Conservation (phyloP, 2,888 invertebrate species). For the Machimus rusticus region DNA sequence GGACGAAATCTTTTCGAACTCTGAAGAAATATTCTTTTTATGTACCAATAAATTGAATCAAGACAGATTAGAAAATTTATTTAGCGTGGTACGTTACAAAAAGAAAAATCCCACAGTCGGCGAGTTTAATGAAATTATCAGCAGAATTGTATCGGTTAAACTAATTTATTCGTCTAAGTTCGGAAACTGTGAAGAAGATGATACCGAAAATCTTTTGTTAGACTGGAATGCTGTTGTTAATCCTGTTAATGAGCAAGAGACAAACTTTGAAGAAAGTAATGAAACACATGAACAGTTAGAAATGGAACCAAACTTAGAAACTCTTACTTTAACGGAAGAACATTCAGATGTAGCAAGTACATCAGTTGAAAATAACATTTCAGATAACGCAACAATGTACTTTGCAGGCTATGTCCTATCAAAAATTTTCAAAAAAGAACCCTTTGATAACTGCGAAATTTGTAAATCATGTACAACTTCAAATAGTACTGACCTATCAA, state of each 20-base stretch:
- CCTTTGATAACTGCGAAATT: neutral
- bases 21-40: too few relatives aligned
- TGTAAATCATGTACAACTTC: neutral
- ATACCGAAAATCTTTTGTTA: neutral
- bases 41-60: too few relatives aligned
- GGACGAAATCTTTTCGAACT: neutral
- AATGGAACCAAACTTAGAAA: too few relatives aligned
- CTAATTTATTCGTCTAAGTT: neutral
- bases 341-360: neutral
- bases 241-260: neutral
- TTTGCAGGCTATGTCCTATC: neutral
- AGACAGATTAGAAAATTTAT: neutral
- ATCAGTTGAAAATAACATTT: neutral
- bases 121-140: neutral
- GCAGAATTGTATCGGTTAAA: too few relatives aligned
- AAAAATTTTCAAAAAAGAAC: neutral
- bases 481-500: neutral
- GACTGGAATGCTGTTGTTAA: neutral
- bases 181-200: neutral
- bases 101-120: neutral
- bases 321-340: too few relatives aligned
- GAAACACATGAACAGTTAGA: too few relatives aligned
- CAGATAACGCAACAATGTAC: neutral
- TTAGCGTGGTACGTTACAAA: neutral
- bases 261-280: too few relatives aligned